Percentiles rank a stretch among this genome's conserved stretches.
phyloP scores from a whole-genome alignment of 2,797 vertebrate species.

The Karalla daura region DNA sequence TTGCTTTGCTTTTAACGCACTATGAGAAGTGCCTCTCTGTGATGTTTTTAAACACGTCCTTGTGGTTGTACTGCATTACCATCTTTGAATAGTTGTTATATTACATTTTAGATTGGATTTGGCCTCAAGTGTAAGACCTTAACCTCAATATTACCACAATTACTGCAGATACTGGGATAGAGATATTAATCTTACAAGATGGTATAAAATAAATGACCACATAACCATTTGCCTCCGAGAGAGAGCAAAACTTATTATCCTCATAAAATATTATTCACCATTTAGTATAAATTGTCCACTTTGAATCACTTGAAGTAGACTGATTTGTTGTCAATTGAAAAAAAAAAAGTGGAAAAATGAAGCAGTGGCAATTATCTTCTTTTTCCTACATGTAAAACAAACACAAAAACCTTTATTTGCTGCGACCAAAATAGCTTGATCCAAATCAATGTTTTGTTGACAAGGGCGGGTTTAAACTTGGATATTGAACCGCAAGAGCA shows the following conservation, averaged over 20 bases:
- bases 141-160: background rate
- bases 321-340: background rate
- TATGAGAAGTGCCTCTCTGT: background rate
- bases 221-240: background rate
- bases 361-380: background rate
- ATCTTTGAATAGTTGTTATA: background rate
- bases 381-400: background rate
- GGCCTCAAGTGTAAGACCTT: background rate
- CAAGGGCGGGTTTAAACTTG: constrained; percentile 24
- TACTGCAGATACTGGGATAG: background rate
- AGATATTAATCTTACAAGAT: background rate
- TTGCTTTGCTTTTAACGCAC: background rate
- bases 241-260: background rate
- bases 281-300: background rate
- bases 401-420: background rate
- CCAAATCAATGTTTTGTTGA: constrained; percentile 8
- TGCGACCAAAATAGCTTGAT: background rate
- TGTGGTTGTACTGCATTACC: background rate
- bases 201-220: too few species aligned
- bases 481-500: constrained; percentile 6
- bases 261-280: background rate
- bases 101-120: background rate
- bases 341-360: constrained; percentile 1
- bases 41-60: background rate
- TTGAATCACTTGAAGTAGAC: background rate